phyloP scores from a whole-genome alignment of 2,888 invertebrate species.

The Ophion slaviceki region DNA sequence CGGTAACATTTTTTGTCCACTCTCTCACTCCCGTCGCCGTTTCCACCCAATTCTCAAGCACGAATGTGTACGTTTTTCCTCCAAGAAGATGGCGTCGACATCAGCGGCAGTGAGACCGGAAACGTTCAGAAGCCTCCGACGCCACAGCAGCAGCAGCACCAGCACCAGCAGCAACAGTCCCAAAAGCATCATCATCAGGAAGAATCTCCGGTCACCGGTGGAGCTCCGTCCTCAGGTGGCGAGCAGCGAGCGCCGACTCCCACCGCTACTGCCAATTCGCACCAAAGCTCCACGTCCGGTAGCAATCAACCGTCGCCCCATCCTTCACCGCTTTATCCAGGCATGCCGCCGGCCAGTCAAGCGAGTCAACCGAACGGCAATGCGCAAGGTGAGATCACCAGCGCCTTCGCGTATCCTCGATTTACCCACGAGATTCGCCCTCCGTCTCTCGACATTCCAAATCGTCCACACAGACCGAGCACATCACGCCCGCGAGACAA shows the following conservation, averaged over 20 bases:
- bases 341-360: slow-evolving; percentile 76
- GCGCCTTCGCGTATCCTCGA: neutral
- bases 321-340: slow-evolving; percentile 81
- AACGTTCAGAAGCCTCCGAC: slow-evolving; percentile 83
- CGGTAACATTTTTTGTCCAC: slow-evolving; percentile 84
- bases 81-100: neutral
- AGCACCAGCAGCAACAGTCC: slow-evolving; percentile 82
- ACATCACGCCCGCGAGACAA: slow-evolving; percentile 48
- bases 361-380: slow-evolving; percentile 78
- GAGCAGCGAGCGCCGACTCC: slow-evolving; percentile 70
- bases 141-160: slow-evolving; percentile 76
- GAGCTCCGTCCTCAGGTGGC: slow-evolving; percentile 67
- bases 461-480: neutral
- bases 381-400: slow-evolving; percentile 78
- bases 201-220: slow-evolving; percentile 76
- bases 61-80: neutral
- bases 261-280: slow-evolving; percentile 78
- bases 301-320: slow-evolving; percentile 81
- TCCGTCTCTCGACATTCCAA: neutral
- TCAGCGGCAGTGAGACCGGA: slow-evolving; percentile 65
- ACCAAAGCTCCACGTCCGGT: slow-evolving; percentile 76
- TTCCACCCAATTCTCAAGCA: neutral
- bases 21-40: neutral
- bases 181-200: slow-evolving; percentile 84
- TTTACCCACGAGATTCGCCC: too few relatives aligned